Evolutionary conservation across 2,113 vertebrate species (phyloP).

Genomic region (Alligator mississippiensis): DNA sequence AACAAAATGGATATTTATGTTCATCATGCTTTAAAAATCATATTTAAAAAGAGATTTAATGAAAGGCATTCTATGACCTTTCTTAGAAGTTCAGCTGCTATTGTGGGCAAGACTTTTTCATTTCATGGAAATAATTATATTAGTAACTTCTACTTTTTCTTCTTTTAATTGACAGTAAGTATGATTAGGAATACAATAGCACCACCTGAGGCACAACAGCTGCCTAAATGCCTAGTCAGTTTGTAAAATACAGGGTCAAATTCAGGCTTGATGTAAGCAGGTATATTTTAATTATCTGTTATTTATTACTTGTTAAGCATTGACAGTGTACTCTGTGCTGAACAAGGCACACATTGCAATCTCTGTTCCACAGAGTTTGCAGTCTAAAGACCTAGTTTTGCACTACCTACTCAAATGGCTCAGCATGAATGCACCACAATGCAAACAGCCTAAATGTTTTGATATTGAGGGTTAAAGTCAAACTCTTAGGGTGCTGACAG

Average conservation of each 20-base stretch:
- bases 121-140: conserved; percentile 69
- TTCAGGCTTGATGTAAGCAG: conserved; percentile 33
- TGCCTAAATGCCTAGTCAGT: conserved; percentile 59
- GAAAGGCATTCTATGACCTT: conserved; percentile 75
- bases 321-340: conserved; percentile 6
- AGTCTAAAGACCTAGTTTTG: conserved; percentile 20
- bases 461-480: neutral
- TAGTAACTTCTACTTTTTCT: conserved; percentile 55
- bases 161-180: conserved; percentile 62
- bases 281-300: conserved; percentile 51
- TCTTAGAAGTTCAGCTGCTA: conserved; percentile 68
- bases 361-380: neutral
- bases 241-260: conserved; percentile 61
- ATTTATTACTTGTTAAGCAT: conserved; percentile 57
- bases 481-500: too few species aligned
- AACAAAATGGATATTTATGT: conserved; percentile 62
- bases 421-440: neutral
- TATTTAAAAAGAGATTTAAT: conserved; percentile 57
- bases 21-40: conserved; percentile 65
- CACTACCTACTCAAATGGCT: conserved; percentile 9
- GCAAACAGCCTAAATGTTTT: neutral
- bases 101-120: conserved; percentile 49
- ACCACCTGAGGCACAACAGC: conserved; percentile 65
- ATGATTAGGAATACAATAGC: conserved; percentile 69
- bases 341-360: neutral